A percentile compares a stretch with the other conserved stretches of the same genome.
Evolutionary conservation across 2,888 invertebrate genomes (phyloP).

Genomic region (Bibio marci): DNA sequence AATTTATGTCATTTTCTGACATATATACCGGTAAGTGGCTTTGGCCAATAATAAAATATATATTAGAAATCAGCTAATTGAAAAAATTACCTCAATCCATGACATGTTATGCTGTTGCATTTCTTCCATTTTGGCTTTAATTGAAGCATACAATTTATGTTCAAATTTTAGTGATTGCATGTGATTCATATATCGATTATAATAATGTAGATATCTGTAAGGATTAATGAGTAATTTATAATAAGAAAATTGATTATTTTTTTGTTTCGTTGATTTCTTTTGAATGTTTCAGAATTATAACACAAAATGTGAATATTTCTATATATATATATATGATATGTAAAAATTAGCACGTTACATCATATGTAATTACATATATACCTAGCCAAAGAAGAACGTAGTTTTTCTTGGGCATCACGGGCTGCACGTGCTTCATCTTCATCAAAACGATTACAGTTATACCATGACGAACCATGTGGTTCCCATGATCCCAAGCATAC

Average conservation of each 20-base stretch:
- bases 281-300: background rate
- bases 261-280: too few species aligned
- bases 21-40: too few species aligned
- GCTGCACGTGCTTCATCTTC: slow-evolving; percentile 94
- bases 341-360: background rate
- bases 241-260: too few species aligned
- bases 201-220: slow-evolving; percentile 95
- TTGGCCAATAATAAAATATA: too few species aligned
- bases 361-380: slow-evolving; percentile 78
- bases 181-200: slow-evolving; percentile 98
- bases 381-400: slow-evolving; percentile 84
- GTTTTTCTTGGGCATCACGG: slow-evolving; percentile 87
- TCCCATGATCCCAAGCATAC: slow-evolving; percentile 98
- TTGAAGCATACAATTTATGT: slow-evolving; percentile 86
- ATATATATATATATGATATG: background rate
- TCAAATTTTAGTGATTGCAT: slow-evolving; percentile 98
- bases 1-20: too few species aligned
- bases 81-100: slow-evolving; percentile 81
- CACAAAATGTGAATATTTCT: background rate
- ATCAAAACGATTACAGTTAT: slow-evolving; percentile 94
- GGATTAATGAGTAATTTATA: too few species aligned
- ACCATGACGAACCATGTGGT: slow-evolving; percentile 96
- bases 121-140: slow-evolving; percentile 97
- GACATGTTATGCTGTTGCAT: slow-evolving; percentile 99
- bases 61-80: too few species aligned